Base-by-base conservation (phyloP, 2,888 invertebrate genomes). In the Cheilosia grossa region DNA sequence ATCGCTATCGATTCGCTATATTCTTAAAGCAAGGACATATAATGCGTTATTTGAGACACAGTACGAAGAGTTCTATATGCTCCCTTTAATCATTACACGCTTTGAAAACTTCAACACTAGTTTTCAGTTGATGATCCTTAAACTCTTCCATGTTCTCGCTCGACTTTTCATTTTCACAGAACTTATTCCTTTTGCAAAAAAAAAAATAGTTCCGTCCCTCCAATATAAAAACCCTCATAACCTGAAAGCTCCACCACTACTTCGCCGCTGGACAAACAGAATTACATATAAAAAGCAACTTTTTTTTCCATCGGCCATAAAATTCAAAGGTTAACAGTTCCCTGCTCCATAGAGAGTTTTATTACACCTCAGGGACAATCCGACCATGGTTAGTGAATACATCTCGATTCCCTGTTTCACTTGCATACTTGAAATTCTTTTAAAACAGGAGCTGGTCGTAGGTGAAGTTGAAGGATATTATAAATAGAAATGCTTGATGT, bases 351-450 rank as follows among this genome's bases (percentile, higher is more conserved):
- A 17, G 47, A 49, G 47, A 59, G 51, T 63, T 73, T 73, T 63
- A 73, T 53, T 63, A 44, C 73, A 63, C 63, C 61, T 63, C 63
- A 63, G 61, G 72, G 72, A 63, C 72, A 63, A 44, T 73, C 61
- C 53, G 17, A 53, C 53, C 66, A 54, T 67, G 30, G 54, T 30
- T 44, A 44, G 24, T 40, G 9, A 30, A 27, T 21, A 10, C 33
- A 33, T 24, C 37, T 40, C 33, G 10, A 37, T 24, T 42, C 44
- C 33, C n/a, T 19, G 33, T 42, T 27, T 17, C 47, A 13, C 21
- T 37, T 51, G 24, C 37, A 49, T 51, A 42, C 30, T 24, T 44
- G n/a, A 69, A 69, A 69, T 56, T 69, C 56, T 17, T 21, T 69
- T 10, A 47, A 47, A 58, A 56, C 56, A 40, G 44, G 47, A 56